Percentiles rank a stretch among this genome's conserved stretches.
Evolutionary conservation across 2,113 vertebrate species (phyloP).

Genomic region (Ameiurus melas): DNA sequence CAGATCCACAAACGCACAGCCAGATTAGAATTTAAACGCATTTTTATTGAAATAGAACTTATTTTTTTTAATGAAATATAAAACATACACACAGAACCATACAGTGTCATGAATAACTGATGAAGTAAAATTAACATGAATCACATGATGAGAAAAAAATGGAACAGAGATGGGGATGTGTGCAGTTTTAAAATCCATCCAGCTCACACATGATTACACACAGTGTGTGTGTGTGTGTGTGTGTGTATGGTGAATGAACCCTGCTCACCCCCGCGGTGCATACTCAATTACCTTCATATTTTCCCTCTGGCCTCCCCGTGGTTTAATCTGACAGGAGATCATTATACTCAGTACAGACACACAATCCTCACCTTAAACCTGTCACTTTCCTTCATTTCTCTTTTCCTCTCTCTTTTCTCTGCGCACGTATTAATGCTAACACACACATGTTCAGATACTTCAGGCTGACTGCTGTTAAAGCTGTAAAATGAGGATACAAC

Average conservation of each 20-base stretch:
- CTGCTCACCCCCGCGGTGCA: slow-evolving; percentile 2
- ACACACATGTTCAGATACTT: neutral
- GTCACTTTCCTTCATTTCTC: slow-evolving; percentile 23
- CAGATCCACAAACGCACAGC: slow-evolving; percentile 64
- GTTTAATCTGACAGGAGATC: slow-evolving; percentile 25
- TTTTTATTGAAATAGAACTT: slow-evolving; percentile 76
- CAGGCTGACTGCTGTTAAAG: neutral
- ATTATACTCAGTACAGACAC: slow-evolving; percentile 19
- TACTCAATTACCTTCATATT: slow-evolving; percentile 40
- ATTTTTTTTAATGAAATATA: slow-evolving; percentile 46
- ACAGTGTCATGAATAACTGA: slow-evolving; percentile 50
- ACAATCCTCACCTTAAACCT: slow-evolving; percentile 34
- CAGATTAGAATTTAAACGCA: slow-evolving; percentile 61
- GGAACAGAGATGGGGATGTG: slow-evolving; percentile 37
- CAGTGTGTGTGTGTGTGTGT: neutral
- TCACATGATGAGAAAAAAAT: slow-evolving; percentile 45
- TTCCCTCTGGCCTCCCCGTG: slow-evolving; percentile 32
- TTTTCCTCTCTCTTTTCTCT: neutral
- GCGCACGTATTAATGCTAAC: slow-evolving; percentile 24
- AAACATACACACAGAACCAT: slow-evolving; percentile 61
- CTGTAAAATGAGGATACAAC: slow-evolving; percentile 15
- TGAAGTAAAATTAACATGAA: slow-evolving; percentile 45
- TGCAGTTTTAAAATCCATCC: slow-evolving; percentile 58
- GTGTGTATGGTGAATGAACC: slow-evolving; percentile 14
- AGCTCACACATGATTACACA: slow-evolving; percentile 40